Conservation (phyloP, 2,113 vertebrate genomes). For the Choloepus hoffmanni region DNA sequence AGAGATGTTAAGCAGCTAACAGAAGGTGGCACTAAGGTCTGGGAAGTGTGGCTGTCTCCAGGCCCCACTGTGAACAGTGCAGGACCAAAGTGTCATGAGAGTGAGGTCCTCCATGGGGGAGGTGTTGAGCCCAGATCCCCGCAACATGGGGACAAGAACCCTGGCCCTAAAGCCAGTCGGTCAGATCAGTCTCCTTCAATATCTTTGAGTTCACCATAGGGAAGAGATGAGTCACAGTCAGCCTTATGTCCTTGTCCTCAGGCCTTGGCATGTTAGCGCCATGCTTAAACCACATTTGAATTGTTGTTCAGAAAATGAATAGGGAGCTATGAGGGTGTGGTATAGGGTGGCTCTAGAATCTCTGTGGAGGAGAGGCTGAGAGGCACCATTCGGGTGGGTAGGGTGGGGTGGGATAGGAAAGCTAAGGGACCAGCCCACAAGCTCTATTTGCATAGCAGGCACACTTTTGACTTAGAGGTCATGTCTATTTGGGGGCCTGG, state of each 20-base stretch:
- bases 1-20: not conserved
- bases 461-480: not conserved
- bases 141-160: not conserved
- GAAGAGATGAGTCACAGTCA: not conserved
- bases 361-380: not conserved
- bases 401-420: not conserved
- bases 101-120: not conserved
- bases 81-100: not conserved
- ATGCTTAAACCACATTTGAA: not conserved
- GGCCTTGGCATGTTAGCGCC: not conserved
- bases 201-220: not conserved
- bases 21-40: not conserved
- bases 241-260: not conserved
- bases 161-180: not conserved
- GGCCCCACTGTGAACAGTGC: not conserved
- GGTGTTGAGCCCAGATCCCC: fast-evolving
- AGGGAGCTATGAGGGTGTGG: not conserved
- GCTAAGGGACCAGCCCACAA: not conserved
- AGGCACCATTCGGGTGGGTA: not conserved
- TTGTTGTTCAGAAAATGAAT: not conserved
- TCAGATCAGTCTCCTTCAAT: not conserved
- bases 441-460: not conserved
- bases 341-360: not conserved
- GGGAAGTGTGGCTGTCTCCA: not conserved
- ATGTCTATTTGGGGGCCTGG: not conserved